Conservation (phyloP, 2,113 vertebrate species). For the Anoura caudifer region DNA sequence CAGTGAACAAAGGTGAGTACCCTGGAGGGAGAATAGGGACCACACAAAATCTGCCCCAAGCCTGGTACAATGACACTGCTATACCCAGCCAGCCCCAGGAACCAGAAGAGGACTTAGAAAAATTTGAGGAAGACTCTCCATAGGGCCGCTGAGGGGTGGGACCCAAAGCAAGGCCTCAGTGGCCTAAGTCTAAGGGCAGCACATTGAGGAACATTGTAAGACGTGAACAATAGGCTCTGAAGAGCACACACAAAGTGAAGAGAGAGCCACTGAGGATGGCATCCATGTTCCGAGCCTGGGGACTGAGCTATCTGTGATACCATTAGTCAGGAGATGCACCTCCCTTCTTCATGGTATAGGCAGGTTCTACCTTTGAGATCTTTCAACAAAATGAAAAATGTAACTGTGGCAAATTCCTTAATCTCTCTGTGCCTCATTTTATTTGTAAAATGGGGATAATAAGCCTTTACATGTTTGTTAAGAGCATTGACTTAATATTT, state of each 20-base stretch:
- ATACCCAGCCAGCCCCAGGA: background rate
- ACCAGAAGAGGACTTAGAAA: background rate
- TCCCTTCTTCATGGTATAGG: background rate
- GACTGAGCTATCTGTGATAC: rapidly evolving
- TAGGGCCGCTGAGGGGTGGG: background rate
- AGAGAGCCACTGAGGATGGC: background rate
- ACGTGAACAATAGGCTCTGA: background rate
- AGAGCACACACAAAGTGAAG: background rate
- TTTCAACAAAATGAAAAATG: background rate
- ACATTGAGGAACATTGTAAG: too few relatives aligned
- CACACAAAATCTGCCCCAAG: too few relatives aligned
- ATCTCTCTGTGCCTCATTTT: background rate
- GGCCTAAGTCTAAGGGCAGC: background rate
- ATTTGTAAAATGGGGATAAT: background rate
- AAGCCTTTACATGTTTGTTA: background rate
- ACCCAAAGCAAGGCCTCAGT: too few relatives aligned
- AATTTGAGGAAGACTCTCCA: background rate
- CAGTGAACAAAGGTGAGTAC: background rate
- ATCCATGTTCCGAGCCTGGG: background rate
- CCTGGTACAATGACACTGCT: background rate
- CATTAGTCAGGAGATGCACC: background rate
- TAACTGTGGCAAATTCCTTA: background rate
- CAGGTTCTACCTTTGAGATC: background rate
- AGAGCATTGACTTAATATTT: background rate
- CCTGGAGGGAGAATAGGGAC: background rate